These are phyloP conservation scores for Anas flavirostris DNA, from an alignment of 2,797 vertebrate genomes.

Conservation along the genomic window DNA sequence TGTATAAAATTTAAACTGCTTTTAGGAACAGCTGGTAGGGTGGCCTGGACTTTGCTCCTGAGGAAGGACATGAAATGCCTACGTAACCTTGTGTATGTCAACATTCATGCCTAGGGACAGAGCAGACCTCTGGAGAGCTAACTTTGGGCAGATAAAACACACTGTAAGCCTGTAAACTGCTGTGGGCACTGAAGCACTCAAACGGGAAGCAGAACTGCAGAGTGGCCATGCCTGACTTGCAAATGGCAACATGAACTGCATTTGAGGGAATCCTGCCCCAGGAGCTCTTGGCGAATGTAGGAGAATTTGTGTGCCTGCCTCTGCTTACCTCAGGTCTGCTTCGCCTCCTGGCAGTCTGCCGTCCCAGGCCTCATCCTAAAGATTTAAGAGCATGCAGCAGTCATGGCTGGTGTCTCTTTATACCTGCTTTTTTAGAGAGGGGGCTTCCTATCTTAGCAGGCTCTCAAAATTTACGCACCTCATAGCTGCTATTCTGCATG, in stretches of 20 bases:
- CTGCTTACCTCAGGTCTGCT: not conserved
- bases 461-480: not conserved
- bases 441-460: not conserved
- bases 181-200: not conserved
- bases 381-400: not conserved
- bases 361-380: not conserved
- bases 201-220: not conserved
- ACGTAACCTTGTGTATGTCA: not conserved
- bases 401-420: not conserved
- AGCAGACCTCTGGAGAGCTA: slow-evolving; percentile 3
- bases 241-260: not conserved
- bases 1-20: not conserved
- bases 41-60: slow-evolving; percentile 37
- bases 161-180: slow-evolving; percentile 33
- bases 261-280: not conserved
- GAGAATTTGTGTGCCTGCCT: not conserved
- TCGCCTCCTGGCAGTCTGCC: not conserved
- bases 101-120: not conserved
- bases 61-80: not conserved
- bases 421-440: not conserved
- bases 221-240: not conserved
- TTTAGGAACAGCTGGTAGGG: not conserved
- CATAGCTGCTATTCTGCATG: not conserved
- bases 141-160: slow-evolving; percentile 13
- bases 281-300: not conserved